Percentiles rank a stretch among this genome's conserved stretches.
Conservation (phyloP, 2,888 invertebrate species). For the Clusia tigrina region DNA sequence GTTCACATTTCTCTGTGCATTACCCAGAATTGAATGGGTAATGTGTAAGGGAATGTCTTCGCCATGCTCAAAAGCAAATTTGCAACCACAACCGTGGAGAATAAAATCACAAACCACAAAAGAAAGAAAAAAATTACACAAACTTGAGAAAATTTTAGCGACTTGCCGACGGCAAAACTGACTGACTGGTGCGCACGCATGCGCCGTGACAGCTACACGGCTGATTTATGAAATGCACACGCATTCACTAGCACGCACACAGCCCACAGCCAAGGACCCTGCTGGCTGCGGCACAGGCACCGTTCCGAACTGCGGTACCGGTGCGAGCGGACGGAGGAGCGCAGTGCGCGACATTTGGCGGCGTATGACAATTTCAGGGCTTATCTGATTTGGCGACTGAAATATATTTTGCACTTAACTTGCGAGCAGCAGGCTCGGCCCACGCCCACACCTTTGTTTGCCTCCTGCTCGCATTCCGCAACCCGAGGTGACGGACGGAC, state of each 20-base stretch:
- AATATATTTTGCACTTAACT: no score
- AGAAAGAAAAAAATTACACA: no score
- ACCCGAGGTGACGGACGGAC: no score
- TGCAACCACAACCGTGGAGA: no score
- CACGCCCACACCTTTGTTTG: neutral
- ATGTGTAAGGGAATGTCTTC: no score
- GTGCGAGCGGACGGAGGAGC: neutral
- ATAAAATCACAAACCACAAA: no score
- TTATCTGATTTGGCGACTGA: conserved; percentile 26
- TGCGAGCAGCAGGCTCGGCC: neutral
- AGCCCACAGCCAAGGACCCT: conserved; percentile 6
- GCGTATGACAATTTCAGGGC: conserved; percentile 46
- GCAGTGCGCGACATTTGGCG: conserved; percentile 20
- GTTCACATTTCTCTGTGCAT: no score
- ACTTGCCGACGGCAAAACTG: conserved; percentile 33
- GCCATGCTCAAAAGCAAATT: no score
- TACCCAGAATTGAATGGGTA: no score
- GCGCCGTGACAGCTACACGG: conserved; percentile 26
- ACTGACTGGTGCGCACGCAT: conserved; percentile 19
- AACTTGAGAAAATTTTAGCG: no score
- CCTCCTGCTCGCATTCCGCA: no score
- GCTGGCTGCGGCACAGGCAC: conserved; percentile 4
- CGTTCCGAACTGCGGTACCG: no score
- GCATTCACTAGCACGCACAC: conserved; percentile 26
- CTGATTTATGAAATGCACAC: conserved; percentile 58